These are phyloP conservation scores for Patella ulyssiponensis DNA, from an alignment of 2,888 invertebrate species.

Conservation along the genomic window DNA sequence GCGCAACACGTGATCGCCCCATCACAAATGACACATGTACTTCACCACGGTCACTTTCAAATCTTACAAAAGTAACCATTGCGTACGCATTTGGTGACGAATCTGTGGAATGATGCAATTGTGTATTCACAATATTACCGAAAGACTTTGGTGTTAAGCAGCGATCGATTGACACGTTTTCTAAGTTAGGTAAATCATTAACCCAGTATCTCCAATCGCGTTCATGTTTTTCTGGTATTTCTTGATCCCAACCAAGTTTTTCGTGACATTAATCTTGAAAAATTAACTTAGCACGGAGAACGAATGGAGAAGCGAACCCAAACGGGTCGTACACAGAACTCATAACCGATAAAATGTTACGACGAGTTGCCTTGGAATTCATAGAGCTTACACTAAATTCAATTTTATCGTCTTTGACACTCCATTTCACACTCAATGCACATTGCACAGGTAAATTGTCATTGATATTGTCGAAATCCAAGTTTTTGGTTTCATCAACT, in stretches of 20 bases:
- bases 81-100: neutral
- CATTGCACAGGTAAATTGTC: constrained; percentile 32
- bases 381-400: constrained; percentile 9
- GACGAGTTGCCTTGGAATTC: neutral
- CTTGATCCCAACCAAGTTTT: constrained; percentile 14
- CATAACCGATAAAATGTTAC: constrained; percentile 12
- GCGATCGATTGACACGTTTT: neutral
- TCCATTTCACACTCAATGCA: constrained; percentile 32
- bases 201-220: constrained; percentile 14
- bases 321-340: constrained; percentile 15
- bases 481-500: constrained; percentile 21
- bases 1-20: constrained; percentile 36
- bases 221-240: neutral
- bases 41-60: neutral
- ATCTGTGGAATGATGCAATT: constrained; percentile 20
- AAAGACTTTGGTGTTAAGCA: neutral
- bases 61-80: neutral
- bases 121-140: neutral
- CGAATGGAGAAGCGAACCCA: neutral
- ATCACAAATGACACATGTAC: constrained; percentile 23
- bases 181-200: constrained; percentile 8
- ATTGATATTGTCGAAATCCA: constrained; percentile 23
- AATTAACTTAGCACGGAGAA: neutral
- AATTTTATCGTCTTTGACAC: constrained; percentile 14
- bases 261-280: constrained; percentile 13